phyloP scores from a whole-genome alignment of 2,888 invertebrate species.

The Holacanthella duospinosa region DNA sequence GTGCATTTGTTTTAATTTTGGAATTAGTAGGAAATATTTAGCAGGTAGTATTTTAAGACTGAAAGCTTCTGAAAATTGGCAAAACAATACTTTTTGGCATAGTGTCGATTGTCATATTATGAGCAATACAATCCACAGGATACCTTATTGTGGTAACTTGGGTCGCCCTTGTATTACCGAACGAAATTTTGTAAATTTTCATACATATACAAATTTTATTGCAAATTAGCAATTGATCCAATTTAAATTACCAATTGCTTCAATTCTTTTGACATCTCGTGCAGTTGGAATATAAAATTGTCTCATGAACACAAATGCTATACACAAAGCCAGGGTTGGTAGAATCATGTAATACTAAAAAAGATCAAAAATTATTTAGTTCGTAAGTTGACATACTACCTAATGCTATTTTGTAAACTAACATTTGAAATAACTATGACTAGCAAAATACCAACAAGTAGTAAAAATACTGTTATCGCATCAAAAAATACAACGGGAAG shows the following conservation, averaged over 20 bases:
- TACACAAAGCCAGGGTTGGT: conserved; percentile 42
- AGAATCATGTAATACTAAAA: conserved; percentile 41
- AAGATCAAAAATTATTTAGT: conserved; percentile 41
- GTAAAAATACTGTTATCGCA: conserved; percentile 44
- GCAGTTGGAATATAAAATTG: conserved; percentile 44
- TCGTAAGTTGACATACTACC: conserved; percentile 32
- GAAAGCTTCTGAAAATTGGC: too few relatives aligned
- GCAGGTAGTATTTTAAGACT: too few relatives aligned
- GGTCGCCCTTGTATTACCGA: too few relatives aligned
- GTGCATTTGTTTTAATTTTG: too few relatives aligned
- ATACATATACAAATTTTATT: not conserved
- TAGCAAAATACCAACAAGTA: conserved; percentile 43
- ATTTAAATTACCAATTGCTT: conserved; percentile 43
- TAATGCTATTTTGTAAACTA: not conserved
- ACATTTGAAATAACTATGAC: conserved; percentile 43
- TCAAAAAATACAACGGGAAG: conserved; percentile 57
- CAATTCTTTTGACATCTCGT: conserved; percentile 46
- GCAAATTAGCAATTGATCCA: too few relatives aligned
- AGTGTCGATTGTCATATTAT: too few relatives aligned
- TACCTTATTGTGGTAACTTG: too few relatives aligned
- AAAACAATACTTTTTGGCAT: too few relatives aligned
- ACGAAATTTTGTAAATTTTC: not conserved
- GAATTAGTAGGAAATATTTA: too few relatives aligned
- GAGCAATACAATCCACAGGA: too few relatives aligned
- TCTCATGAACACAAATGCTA: conserved; percentile 43